phyloP scores from a whole-genome alignment of 92 coral and sea anemone genomes.

The Porites rus region DNA sequence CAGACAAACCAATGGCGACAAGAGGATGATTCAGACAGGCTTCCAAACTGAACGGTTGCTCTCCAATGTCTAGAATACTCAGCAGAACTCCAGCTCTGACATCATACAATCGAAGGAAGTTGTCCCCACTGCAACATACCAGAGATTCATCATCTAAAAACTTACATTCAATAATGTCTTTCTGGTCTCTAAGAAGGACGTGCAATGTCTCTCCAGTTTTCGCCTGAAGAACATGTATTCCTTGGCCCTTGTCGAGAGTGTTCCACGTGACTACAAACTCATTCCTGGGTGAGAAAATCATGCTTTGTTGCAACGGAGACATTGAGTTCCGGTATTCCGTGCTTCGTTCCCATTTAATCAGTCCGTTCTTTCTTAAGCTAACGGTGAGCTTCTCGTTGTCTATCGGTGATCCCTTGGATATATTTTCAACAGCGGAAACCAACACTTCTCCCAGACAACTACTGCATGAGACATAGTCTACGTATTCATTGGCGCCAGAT shows the following conservation, averaged over 20 bases:
- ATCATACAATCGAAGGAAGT: slow-evolving; percentile 10
- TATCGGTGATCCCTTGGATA: too few species aligned
- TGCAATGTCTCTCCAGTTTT: neutral
- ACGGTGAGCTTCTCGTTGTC: too few species aligned
- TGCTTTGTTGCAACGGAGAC: too few species aligned
- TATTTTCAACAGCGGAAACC: too few species aligned
- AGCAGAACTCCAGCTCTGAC: neutral
- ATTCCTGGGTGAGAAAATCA: neutral
- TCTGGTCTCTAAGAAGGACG: neutral
- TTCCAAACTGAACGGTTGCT: neutral
- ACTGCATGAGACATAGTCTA: too few species aligned
- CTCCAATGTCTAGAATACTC: neutral
- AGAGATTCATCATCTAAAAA: neutral
- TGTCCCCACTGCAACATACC: slow-evolving; percentile 4
- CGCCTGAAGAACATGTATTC: neutral
- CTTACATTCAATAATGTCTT: slow-evolving; percentile 14
- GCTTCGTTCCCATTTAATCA: too few species aligned
- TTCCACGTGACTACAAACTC: neutral
- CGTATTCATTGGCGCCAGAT: too few species aligned
- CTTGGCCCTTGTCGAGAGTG: neutral
- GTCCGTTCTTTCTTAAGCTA: too few species aligned
- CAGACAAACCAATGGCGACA: slow-evolving; percentile 13
- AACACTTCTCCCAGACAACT: too few species aligned
- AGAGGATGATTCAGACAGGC: neutral
- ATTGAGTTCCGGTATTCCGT: too few species aligned